Evolutionary conservation across 2,113 vertebrate species (phyloP), one percentile per base, ranked within the genome.

Genomic region (Australoheros scitulus): DNA sequence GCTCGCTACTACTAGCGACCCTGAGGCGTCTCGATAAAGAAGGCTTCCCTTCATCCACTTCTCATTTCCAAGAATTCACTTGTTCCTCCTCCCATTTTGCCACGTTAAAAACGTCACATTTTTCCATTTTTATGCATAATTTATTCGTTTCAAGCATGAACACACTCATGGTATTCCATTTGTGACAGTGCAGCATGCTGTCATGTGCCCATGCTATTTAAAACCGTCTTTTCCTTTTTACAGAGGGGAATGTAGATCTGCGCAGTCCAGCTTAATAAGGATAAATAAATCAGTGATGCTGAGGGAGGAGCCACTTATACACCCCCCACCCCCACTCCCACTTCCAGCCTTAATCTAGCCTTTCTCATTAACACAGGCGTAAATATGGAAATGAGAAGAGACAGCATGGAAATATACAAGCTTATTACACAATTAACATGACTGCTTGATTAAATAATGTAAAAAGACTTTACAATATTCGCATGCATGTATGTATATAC

Each of bases 361-460:
- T 82, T 89, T 82, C 90, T 93, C 90, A 92, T 93, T 93, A 93
- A 90, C 76, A 76, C 70, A 38, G 38, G 64, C 80, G 82, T 89
- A 77, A 88, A 93, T 93, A 94, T 94, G 94, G 56, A 93, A 93
- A 94, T 94, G 91, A 92, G 92, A 92, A 80, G 85, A 87, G 92
- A 93, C 91, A 79, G 91, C 89, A 87, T 86, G 87, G 89, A 93
- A 91, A 93, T 83, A 93, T 91, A 93, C 92, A 90, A 92, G 91
- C 87, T 91, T 88, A 93, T 94, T 93, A 92, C 90, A 79, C 91
- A 93, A 94, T 94, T 94, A 93, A 91, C 91, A 86, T 86, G 89
- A 92, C 91, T 92, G 90, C 87, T 91, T 92, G 91, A 94, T 93
- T 88, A 91, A 93, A 89, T 85, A 91, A 91, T 90, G 91, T 79